Evolutionary conservation across 2,113 vertebrate species (phyloP), one percentile per base, ranked within the genome.

Genomic region (Platycercus adscitus): DNA sequence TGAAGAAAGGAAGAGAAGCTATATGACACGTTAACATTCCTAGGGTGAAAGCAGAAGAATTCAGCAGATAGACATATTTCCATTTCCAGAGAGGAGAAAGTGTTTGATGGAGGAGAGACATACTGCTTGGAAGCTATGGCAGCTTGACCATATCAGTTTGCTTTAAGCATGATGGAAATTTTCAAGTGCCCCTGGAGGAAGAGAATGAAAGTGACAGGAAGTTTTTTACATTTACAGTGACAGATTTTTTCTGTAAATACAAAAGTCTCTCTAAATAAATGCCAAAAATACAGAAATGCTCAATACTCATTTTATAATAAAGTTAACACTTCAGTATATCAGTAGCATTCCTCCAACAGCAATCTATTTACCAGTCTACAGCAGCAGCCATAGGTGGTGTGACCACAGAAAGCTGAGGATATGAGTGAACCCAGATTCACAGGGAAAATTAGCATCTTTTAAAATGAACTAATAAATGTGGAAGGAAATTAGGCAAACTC

Each of bases 71-170:
- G 31, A 41, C 1, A 0, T 11, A 50, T 55, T 81, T 64, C 19
- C 49, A 50, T 49, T 69, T 61, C 46, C 41, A 72, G 65, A 72
- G 55, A 6, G 31, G 5, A 65, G 5, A 33, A 73, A 15, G 46
- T 11, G n/a, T 75, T 83, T 80, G 47, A 26, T 83, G 58, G 79
- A 77, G 35, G 46, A 37, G 55, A 88, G 26, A 60, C 0, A 0
- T 56, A 61, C 46, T 0, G 0, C 18, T 21, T 69, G 19, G 78
- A 81, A 91, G 33, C 31, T 37, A 31, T 7, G 5, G 43, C 81
- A 73, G 49, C 26, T 52, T 50, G 20, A 77, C 17, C 55, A 53
- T 44, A 25, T 53, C 6, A 23, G 37, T 64, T 91, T 68, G 35
- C 68, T 64, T 77, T 65, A 64, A 47, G 44, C 29, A 23, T 52